A percentile compares a stretch with the other conserved stretches of the same genome.
Evolutionary conservation across 2,888 invertebrate species (phyloP).

Genomic region (Morpho deidamia): DNA sequence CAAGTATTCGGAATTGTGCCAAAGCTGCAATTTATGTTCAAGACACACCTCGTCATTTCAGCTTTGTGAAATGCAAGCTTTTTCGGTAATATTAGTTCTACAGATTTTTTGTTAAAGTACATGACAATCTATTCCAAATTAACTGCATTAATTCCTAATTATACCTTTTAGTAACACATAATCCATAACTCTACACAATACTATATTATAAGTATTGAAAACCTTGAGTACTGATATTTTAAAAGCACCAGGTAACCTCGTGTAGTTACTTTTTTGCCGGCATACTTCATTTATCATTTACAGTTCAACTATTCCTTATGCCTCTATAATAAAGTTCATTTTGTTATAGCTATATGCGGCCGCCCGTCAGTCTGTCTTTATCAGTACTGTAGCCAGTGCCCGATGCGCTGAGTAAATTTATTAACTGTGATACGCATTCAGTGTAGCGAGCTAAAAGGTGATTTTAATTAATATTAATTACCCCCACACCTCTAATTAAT

Average conservation of each 20-base stretch:
- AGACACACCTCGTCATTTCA: no score
- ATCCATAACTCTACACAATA: no score
- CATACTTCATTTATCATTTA: conserved; percentile 8
- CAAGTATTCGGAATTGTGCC: no score
- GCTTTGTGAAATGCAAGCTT: no score
- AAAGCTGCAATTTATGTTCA: no score
- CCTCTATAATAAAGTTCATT: conserved; percentile 21
- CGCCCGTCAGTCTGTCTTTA: conserved; percentile 60
- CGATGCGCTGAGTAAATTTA: conserved; percentile 70
- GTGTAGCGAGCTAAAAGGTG: conserved; percentile 73
- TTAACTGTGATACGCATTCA: conserved; percentile 77
- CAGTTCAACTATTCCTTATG: conserved; percentile 21
- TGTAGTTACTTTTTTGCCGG: conserved; percentile 20
- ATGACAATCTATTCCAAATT: no score
- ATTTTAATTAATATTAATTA: conserved; percentile 78
- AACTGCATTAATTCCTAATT: no score
- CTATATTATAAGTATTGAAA: background rate
- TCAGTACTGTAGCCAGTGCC: conserved; percentile 55
- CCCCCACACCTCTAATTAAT: conserved; percentile 76
- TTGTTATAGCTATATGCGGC: conserved; percentile 13
- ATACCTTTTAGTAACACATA: no score
- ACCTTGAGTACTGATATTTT: conserved; percentile 11
- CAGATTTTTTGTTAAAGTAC: no score
- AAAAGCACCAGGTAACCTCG: conserved; percentile 14
- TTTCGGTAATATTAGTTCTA: no score